Base-by-base conservation (phyloP, 2,888 invertebrate species). In the Rotaria magnacalcarata region DNA sequence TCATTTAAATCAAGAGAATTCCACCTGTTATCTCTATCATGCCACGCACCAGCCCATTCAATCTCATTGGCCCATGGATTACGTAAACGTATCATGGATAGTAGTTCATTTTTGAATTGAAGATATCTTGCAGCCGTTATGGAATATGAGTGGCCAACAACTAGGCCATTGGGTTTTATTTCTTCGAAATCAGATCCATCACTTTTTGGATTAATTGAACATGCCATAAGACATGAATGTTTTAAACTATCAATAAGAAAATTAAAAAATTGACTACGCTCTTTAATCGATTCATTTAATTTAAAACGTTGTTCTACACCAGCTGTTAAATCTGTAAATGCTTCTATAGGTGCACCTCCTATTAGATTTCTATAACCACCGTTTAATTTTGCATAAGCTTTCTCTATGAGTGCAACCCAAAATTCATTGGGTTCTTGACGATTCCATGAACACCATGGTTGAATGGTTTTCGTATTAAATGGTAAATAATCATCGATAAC, bases 271-370 rank as follows among this genome's bases (percentile, higher is more conserved):
- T 60, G 50, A 11, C 50, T 86, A 21, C 27, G 67, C 56, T 84
- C 86, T 50, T 87, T 88, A 58, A 88, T 87, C 54, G 89, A 89
- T 52, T 89, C 88, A 84, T 89, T 89, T 54, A 92, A 88, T 85
- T 91, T 90, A 86, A 91, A 91, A 85, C 91, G 88, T 88, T 92
- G 91, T 6, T 92, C 92, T 16, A 92, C 88, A 6, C 92, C 92
- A 1, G 89, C 92, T 0, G 97, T 97, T 91, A 98, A 97, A 92
- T 98, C 98, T 91, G 97, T 97, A 94, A 98, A 95, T 0, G 97
- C 98, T 27, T 84, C 54, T 27, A 54, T 54, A 19, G 84, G 52
- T 54, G 54, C 54, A 54, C 84, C 54, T 27, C 52, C 84, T 34
- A 54, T 41, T 27, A 84, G 27, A 84, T 84, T 84, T 21, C 41